Base-by-base conservation (phyloP, 1,140 invertebrate species). In the Tetramorium parvispinum region DNA sequence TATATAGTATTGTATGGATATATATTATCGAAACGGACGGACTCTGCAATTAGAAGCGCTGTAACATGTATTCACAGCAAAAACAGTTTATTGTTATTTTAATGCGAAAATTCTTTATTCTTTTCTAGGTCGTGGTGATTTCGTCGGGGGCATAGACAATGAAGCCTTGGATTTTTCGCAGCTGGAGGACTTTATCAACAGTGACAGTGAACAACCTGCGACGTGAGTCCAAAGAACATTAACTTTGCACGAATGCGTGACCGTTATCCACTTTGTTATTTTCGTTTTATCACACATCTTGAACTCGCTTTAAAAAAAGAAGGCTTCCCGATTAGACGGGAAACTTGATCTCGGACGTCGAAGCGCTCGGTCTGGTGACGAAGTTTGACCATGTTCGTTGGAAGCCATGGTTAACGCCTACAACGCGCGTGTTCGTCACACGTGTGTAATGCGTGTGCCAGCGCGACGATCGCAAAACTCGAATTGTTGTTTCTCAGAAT, bases 131-230 rank as follows among this genome's bases (percentile, higher is more conserved):
- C 95, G 96, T 92, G 92, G 94, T 83, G 97, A 98, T 94, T 98
- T 97, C 93, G 96, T 97, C 86, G 97, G 97, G 88, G 97, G 97
- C 71, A 98, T 98, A 90, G 97, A 98, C 92, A 98, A 98, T 95
- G 97, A 98, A 91, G 97, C 97, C 6, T 93, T 98, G 87, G 97
- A 97, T 94, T 98, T 98, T 94, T 97, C 97, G 82, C 97, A 97
- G 92, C 91, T 98, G 92, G 97, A 98, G 92, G 97, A 97, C 91
- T 97, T 97, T 93, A 98, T 98, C 89, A 97, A 97, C 91, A 97
- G 96, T 91, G 97, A 97, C 55, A 96, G 95, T 53, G 96, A 93
- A 77, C 94, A 94, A 86, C 92, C 94, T n/a, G 94, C 94, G 37
- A 94, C 94, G 94, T 95, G 65, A 94, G 95, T 93, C 75, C 13